A percentile compares a stretch with the other conserved stretches of the same genome.
Evolutionary conservation across 1,140 invertebrate species (phyloP).

Genomic region (Lutraria rhynchaena): DNA sequence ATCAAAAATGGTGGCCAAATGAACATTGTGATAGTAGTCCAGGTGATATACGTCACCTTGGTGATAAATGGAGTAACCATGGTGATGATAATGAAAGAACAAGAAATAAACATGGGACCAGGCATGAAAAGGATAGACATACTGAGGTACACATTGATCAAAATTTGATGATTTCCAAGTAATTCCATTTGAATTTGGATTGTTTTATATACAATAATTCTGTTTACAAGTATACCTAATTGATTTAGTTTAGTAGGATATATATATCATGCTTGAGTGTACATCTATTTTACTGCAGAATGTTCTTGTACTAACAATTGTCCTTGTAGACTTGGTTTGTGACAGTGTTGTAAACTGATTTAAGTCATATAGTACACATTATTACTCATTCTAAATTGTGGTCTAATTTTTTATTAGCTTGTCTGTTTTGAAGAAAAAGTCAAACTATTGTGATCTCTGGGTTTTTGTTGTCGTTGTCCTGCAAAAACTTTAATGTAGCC

Average conservation of each 20-base stretch:
- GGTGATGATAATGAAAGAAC: not conserved
- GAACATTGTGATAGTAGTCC: slow-evolving; percentile 30
- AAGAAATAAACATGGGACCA: not conserved
- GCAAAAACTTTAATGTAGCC: too few species aligned
- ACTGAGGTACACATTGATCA: not conserved
- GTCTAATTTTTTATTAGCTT: too few species aligned
- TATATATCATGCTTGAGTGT: not conserved
- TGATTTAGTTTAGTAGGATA: not conserved
- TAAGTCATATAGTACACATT: too few species aligned
- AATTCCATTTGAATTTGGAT: not conserved
- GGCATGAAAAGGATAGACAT: slow-evolving; percentile 1
- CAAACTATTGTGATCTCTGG: too few species aligned
- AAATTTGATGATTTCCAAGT: too few species aligned
- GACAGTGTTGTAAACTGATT: too few species aligned
- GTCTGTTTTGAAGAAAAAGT: too few species aligned
- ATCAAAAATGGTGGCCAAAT: slow-evolving; percentile 62
- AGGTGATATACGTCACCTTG: slow-evolving; percentile 36
- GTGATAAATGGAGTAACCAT: slow-evolving; percentile 25
- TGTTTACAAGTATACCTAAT: not conserved
- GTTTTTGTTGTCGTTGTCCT: too few species aligned
- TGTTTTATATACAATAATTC: not conserved
- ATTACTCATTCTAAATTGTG: too few species aligned
- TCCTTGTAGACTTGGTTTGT: too few species aligned
- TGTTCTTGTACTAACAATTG: not conserved
- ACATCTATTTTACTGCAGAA: not conserved